Conservation (phyloP, 1,140 invertebrate species). For the Rhizoglyphus robini region DNA sequence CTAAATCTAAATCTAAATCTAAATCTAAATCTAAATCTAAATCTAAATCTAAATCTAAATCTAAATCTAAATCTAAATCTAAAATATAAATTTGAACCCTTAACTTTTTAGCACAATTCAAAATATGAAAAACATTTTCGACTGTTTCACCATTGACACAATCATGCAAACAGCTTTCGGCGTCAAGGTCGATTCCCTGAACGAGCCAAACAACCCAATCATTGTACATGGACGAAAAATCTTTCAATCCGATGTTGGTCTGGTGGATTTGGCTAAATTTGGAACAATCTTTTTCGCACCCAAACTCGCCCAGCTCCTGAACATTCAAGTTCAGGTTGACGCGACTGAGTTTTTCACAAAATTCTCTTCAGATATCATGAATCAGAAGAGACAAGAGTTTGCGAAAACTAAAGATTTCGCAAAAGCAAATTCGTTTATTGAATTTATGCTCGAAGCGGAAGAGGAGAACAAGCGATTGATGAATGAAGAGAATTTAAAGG, state of each 20-base stretch:
- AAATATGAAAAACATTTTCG: not conserved
- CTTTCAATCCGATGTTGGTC: slow-evolving; percentile 15
- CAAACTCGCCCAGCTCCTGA: not conserved
- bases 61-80: not conserved
- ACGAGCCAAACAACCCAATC: slow-evolving; percentile 32
- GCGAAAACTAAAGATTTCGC: no score
- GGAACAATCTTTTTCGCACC: not conserved
- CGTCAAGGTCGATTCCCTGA: slow-evolving; percentile 27
- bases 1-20: no score
- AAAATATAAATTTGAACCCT: not conserved
- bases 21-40: no score
- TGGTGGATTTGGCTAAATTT: not conserved
- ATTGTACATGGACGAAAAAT: slow-evolving; percentile 27
- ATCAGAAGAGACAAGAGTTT: no score
- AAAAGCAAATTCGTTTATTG: no score
- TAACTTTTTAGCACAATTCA: not conserved
- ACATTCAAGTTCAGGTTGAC: not conserved
- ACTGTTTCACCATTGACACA: not conserved
- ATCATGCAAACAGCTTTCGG: not conserved
- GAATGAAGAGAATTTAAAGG: not conserved
- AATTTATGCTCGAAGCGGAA: no score
- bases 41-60: not conserved
- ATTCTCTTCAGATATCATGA: no score
- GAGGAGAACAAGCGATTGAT: not conserved
- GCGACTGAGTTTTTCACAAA: not conserved